Base-by-base conservation (phyloP, 2,113 vertebrate genomes). In the Apeltes quadracus region DNA sequence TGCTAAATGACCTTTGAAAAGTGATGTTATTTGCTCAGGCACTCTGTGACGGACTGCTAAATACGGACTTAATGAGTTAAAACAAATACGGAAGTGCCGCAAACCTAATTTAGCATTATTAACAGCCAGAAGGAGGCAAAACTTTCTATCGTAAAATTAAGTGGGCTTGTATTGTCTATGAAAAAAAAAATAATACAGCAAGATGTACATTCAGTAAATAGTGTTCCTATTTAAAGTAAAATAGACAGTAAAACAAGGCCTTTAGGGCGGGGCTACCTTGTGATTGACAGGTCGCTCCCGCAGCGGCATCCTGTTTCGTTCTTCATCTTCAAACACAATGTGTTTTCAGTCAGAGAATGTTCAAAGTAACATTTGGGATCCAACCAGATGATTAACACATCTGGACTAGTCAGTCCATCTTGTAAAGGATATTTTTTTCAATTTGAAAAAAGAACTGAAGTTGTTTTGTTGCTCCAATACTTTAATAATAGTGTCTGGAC, bases 1-100 rank as follows among this genome's bases (percentile, higher is more conserved):
- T 34, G 56, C 27, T 1, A 36, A 48, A 4, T 72, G 25, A 64
- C 78, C 59, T 84, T 81, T 63, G 43, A 65, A 76, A 72, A 23
- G 23, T 72, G 43, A 2, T 51, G 51, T 50, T 58, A 57, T 75
- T 69, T 75, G 36, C 38, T 41, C 48, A 71, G 23, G 54, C 0
- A 50, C 38, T 67, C 22, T 39, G 67, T 15, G 7, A 69, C 62
- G 36, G 72, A 67, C 16, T 15, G 29, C 29, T 54, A 18, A 62
- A 72, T 59, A 63, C n/a, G 3, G 39, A 20, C 41, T 65, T 62
- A 63, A 75, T 61, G 10, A 71, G 68, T n/a, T 2, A 64, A 61
- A 72, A 14, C 3, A 5, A 18, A 43, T 18, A 15, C 15, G 41
- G 13, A 43, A 43, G 39, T 43, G 15, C 41, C 41, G 15, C 6